Evolutionary conservation across 2,888 invertebrate species (phyloP).

Genomic region (Volucella zonaria): DNA sequence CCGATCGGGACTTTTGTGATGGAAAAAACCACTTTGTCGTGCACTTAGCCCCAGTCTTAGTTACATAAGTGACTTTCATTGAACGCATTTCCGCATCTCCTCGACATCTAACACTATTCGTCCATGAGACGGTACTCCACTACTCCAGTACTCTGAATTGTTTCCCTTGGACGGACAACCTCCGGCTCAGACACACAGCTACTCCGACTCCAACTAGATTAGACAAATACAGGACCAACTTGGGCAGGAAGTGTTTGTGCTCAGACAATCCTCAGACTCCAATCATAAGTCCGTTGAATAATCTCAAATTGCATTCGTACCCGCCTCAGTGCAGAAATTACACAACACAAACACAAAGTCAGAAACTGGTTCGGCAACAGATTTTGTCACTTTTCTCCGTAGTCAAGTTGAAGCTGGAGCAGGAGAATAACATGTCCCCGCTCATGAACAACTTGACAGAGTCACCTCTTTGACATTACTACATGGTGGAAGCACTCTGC

Average conservation of each 20-base stretch:
- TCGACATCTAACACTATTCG: conserved; percentile 6
- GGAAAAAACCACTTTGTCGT: not conserved
- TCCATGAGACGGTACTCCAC: conserved; percentile 28
- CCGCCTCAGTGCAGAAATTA: conserved; percentile 20
- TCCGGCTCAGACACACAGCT: not conserved
- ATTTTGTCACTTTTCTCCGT: not conserved
- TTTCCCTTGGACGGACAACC: conserved; percentile 23
- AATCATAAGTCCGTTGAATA: conserved; percentile 46
- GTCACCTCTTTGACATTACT: conserved; percentile 3
- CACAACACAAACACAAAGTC: not conserved
- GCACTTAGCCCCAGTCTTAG: conserved; percentile 2
- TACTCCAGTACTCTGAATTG: conserved; percentile 64
- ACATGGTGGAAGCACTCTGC: not conserved
- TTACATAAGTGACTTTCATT: conserved; percentile 52
- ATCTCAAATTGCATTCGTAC: conserved; percentile 29
- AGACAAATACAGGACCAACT: conserved; percentile 36
- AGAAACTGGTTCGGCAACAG: conserved; percentile 32
- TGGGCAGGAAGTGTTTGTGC: conserved; percentile 58
- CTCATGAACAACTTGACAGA: not conserved
- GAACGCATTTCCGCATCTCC: conserved; percentile 45
- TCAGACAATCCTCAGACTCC: conserved; percentile 49
- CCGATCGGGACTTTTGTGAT: not conserved
- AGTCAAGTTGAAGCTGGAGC: not conserved
- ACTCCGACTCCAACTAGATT: not conserved
- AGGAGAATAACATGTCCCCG: not conserved